phyloP scores from a whole-genome alignment of 2,113 vertebrate genomes.

The Pollimyrus isidori region DNA sequence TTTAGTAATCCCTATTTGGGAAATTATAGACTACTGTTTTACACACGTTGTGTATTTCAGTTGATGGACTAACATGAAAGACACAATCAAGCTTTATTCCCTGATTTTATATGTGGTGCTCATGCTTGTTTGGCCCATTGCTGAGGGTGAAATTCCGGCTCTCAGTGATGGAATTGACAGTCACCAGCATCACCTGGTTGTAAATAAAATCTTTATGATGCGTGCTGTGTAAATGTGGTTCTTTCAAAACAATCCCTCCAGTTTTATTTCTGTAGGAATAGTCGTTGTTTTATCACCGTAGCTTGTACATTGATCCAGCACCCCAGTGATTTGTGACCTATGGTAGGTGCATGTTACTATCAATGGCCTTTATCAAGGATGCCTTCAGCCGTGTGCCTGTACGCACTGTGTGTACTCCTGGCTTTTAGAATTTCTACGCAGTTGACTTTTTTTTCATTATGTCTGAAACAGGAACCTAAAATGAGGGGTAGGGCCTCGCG shows the following conservation, averaged over 20 bases:
- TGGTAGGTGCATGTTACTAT: not conserved
- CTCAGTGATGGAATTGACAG: not conserved
- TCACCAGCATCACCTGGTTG: not conserved
- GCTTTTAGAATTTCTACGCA: not conserved
- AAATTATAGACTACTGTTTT: slow-evolving; percentile 33
- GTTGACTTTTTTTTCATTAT: not conserved
- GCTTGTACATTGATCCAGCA: not conserved
- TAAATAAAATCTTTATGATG: not conserved
- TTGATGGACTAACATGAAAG: slow-evolving; percentile 10
- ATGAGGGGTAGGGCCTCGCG: not conserved
- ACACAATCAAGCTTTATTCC: not conserved
- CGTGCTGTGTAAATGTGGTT: not conserved
- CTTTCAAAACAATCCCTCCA: not conserved
- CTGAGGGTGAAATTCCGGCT: not conserved
- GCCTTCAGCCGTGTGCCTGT: not conserved
- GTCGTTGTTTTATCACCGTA: not conserved
- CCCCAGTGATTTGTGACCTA: not conserved
- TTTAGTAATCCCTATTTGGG: slow-evolving; percentile 29
- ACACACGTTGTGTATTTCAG: slow-evolving; percentile 42
- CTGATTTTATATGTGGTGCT: slow-evolving; percentile 17
- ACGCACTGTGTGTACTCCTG: not conserved
- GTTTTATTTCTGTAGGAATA: not conserved
- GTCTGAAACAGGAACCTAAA: not conserved
- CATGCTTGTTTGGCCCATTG: not conserved
- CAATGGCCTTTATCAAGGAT: not conserved